Evolutionary conservation across 1,140 invertebrate genomes (phyloP).

Genomic region (Anoplophora glabripennis): DNA sequence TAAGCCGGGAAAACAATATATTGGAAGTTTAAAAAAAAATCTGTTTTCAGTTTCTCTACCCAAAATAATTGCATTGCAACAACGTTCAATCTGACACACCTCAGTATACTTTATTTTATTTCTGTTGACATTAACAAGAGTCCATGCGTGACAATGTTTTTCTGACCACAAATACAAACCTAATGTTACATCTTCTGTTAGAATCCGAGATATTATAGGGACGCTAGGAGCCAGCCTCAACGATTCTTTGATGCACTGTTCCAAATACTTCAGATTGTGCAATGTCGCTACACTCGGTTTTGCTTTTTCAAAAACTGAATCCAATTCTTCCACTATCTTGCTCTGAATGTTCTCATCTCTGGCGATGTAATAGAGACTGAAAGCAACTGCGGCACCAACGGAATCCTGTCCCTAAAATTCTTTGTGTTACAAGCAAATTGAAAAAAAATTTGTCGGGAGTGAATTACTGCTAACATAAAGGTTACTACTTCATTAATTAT

Average conservation of each 20-base stretch:
- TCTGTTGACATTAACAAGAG: too few relatives aligned
- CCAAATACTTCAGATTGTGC: conserved; percentile 60
- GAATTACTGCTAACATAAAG: conserved; percentile 69
- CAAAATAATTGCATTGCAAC: too few relatives aligned
- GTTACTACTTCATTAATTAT: conserved; percentile 70
- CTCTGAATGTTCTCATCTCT: conserved; percentile 61
- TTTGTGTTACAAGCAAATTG: background rate
- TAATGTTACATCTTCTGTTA: conserved; percentile 57
- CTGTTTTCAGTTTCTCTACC: too few relatives aligned
- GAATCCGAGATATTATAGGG: conserved; percentile 59
- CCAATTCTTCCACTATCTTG: conserved; percentile 57
- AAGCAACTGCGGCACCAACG: conserved; percentile 60
- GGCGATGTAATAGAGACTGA: conserved; percentile 59
- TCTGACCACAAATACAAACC: conserved; percentile 27
- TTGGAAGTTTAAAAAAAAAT: too few relatives aligned
- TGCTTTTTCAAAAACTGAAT: conserved; percentile 12
- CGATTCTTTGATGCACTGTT: conserved; percentile 67
- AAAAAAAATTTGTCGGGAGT: background rate
- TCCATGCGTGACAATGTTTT: too few relatives aligned
- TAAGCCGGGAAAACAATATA: too few relatives aligned
- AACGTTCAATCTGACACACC: too few relatives aligned
- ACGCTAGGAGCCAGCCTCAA: conserved; percentile 68
- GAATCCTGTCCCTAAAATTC: conserved; percentile 70
- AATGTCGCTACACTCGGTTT: conserved; percentile 38
- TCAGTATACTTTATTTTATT: too few relatives aligned